Base-by-base conservation (phyloP, 1,140 invertebrate genomes). In the Delia radicum region DNA sequence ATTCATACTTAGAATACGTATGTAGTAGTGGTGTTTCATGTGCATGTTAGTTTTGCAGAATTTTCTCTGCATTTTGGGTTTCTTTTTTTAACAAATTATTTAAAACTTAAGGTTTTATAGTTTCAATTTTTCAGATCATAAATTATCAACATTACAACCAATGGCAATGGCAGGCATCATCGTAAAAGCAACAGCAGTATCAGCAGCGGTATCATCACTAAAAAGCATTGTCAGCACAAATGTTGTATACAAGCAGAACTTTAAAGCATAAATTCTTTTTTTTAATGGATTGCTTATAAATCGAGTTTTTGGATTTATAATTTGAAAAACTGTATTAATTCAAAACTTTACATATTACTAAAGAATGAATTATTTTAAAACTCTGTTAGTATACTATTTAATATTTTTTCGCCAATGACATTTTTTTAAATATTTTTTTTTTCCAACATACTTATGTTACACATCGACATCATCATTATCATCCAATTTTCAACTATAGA, bases 1-100 rank as follows among this genome's bases (percentile, higher is more conserved):
- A 42, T 15, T 42, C 31, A 33, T 33, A 33, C 31, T 5, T 33
- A 33, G 37, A 5, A 13, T 13, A 15, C 37, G 12, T 42, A 2
- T 42, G 37, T 42, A 42, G n/a, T n/a, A n/a, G n/a, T n/a, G n/a
- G n/a, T n/a, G n/a, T n/a, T n/a, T n/a, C n/a, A n/a, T n/a, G n/a
- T 42, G 37, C 10, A 42, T 42, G 10, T n/a, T n/a, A 13, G 37
- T 42, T 33, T 5, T 33, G 31, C 4, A 33, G 10, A 42, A 42
- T 3, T 42, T 3, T 3, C 37, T 42, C 2, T 42, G 37, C 3
- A 61, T 61, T 61, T 61, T 61, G 18, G 55, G 8, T 31, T 13
- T 48, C 37, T 69, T 37, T 69, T 69, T 33, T 69, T 69, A 33
- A 69, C 65, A 69, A 69, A 69, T 69, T 69, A 69, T 69, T 69